Evolutionary conservation across 2,113 vertebrate species (phyloP), one percentile per base, ranked within the genome.

Genomic region (Chaetops frenatus): DNA sequence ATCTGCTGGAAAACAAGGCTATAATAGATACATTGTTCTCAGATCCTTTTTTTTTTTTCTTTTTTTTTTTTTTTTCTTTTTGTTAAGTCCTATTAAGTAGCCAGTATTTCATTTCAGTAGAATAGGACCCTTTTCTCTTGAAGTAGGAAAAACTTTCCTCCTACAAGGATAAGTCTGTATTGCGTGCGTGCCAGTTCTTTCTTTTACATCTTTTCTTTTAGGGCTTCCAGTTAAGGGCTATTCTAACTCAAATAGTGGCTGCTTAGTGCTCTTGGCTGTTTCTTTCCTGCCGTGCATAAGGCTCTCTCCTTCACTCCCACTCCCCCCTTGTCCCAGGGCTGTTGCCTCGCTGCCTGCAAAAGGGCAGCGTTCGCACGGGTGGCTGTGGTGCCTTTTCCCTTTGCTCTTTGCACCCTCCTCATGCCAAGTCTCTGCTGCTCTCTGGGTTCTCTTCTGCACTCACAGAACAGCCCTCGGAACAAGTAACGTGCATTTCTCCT

Each of bases 11-110:
- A 97, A 98, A 96, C 93, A 95, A 66, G 70, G 90, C 81, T 86
- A 97, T 96, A 98, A 97, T 94, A 96, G 93, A 83, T 73, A 85
- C 94, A 93, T 96, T 98, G 97, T 97, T 96, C 90, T 40, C 72
- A 53, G 45, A 88, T 58, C 33, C 90, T 95, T 73, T 38, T 86
- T 74, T 81, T 25, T 36, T 86, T 96, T 38, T n/a, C n/a, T 81
- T 25, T 36, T 86, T 96, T 38, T 95, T 73, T 38, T 86, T 74
- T 81, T 25, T 36, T 86, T 96, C 11, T 96, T 95, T 95, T 95
- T 70, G 57, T 70, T 79, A 58, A 78, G 82, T 67, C 72, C 83
- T 91, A 80, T 94, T 96, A 95, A 96, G 91, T 91, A 94, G 88
- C 78, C 88, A 84, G 86, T 92, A 50, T 91, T 94, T 94, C 28